These are phyloP conservation scores for Trichogramma evanescens DNA, from an alignment of 2,888 invertebrate genomes.

Conservation along the genomic window DNA sequence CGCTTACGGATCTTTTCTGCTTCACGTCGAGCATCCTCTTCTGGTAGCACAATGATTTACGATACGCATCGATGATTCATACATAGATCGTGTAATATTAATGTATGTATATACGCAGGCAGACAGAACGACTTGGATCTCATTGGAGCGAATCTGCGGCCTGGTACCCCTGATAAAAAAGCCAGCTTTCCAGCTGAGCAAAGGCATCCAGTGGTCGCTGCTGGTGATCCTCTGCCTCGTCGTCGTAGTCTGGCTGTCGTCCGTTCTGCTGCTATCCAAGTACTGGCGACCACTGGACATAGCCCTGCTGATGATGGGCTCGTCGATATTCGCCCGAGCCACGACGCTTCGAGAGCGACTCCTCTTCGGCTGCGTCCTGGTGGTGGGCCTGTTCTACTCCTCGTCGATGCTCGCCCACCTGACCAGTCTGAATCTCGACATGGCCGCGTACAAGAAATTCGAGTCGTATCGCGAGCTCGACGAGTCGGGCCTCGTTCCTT, in stretches of 20 bases:
- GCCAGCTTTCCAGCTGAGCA: neutral
- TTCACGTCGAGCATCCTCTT: neutral
- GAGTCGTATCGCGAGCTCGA: conserved; percentile 1
- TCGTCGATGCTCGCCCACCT: conserved; percentile 7
- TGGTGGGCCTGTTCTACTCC: conserved; percentile 6
- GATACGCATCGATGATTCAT: neutral
- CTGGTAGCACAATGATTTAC: neutral
- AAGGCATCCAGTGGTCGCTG: neutral
- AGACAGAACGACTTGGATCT: neutral
- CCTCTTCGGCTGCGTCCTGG: conserved; percentile 1
- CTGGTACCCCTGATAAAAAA: neutral
- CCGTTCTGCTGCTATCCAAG: neutral
- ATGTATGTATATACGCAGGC: neutral
- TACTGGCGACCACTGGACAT: conserved; percentile 1
- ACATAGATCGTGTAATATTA: too few species aligned
- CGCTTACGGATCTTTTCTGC: conserved; percentile 7
- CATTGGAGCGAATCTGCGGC: neutral
- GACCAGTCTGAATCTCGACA: neutral
- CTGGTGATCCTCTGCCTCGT: neutral
- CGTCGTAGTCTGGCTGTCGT: neutral
- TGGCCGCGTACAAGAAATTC: neutral
- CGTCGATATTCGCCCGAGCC: neutral
- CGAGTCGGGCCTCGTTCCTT: conserved; percentile 1
- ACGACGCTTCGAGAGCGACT: neutral
- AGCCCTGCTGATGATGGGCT: neutral